Percentiles rank a stretch among this genome's conserved stretches.
Conservation (phyloP, 1,140 invertebrate species). For the Subanguina moxae region DNA sequence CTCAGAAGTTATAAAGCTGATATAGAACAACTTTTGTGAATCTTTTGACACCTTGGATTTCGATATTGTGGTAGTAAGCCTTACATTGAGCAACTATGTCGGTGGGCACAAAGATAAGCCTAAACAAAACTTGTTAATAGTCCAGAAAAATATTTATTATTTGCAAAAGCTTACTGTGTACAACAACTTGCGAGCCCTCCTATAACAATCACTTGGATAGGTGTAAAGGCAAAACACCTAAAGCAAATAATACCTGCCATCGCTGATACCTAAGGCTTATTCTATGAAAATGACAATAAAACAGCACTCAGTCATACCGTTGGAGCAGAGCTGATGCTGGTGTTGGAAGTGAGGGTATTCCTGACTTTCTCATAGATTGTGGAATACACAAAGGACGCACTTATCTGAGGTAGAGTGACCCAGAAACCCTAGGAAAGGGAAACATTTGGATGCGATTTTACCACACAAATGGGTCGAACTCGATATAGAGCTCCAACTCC, state of each 20-base stretch:
- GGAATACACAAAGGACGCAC: slow-evolving; percentile 71
- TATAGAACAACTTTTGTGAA: too few species aligned
- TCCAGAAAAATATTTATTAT: background rate
- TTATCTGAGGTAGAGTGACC: slow-evolving; percentile 58
- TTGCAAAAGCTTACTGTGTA: background rate
- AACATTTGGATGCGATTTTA: background rate
- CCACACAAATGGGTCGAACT: too few species aligned
- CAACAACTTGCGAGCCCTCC: background rate
- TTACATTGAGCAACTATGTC: slow-evolving; percentile 37
- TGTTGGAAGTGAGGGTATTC: slow-evolving; percentile 67
- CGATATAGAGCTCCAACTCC: slow-evolving; percentile 81
- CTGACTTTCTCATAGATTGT: slow-evolving; percentile 88
- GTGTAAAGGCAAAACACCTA: background rate
- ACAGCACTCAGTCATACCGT: slow-evolving; percentile 39
- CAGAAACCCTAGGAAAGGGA: slow-evolving; percentile 54
- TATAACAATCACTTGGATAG: background rate
- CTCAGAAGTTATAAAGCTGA: too few species aligned
- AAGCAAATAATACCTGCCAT: too few species aligned
- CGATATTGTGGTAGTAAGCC: too few species aligned
- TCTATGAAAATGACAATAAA: too few species aligned
- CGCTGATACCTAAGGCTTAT: too few species aligned
- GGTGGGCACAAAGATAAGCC: slow-evolving; percentile 39
- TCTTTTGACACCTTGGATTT: too few species aligned
- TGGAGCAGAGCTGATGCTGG: slow-evolving; percentile 41
- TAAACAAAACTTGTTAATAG: background rate